These are phyloP conservation scores for Folsomia manolachei DNA, from an alignment of 2,888 invertebrate species.

Conservation along the genomic window DNA sequence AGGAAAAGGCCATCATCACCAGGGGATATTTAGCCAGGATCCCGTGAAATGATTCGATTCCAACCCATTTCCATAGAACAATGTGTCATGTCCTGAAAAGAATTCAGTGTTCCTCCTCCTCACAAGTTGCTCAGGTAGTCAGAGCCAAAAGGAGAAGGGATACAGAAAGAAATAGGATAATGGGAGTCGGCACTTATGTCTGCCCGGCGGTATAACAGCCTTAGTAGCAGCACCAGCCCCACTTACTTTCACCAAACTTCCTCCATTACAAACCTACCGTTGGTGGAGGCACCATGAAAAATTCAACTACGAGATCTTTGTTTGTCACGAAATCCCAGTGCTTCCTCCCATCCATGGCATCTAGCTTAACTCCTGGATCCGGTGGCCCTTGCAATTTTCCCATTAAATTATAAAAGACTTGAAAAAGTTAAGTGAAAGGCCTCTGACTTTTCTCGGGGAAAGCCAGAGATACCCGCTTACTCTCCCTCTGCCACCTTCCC, in stretches of 20 bases:
- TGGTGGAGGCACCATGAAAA: constrained; percentile 39
- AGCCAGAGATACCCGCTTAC: too few relatives aligned
- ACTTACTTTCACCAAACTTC: background rate
- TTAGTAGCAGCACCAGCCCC: too few relatives aligned
- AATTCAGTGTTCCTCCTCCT: constrained; percentile 2
- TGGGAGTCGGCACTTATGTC: background rate
- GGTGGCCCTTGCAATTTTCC: constrained; percentile 4
- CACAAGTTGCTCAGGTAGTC: background rate
- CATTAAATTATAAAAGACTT: constrained; percentile 17
- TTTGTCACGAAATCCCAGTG: constrained; percentile 47
- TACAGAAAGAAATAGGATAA: background rate
- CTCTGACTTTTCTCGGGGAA: background rate
- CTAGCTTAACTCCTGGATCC: background rate
- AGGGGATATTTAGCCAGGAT: too few relatives aligned
- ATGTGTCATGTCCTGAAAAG: constrained; percentile 14
- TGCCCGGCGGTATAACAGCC: background rate
- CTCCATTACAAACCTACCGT: background rate
- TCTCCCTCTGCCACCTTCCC: too few relatives aligned
- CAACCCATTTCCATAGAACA: constrained; percentile 16
- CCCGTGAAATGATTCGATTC: too few relatives aligned
- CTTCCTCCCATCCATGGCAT: constrained; percentile 16
- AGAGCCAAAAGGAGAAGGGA: too few relatives aligned
- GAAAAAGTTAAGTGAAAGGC: constrained; percentile 1
- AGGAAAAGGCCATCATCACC: too few relatives aligned
- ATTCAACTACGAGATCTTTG: constrained; percentile 48